Base-by-base conservation (phyloP, 2,113 vertebrate genomes). In the Corythaixoides concolor region DNA sequence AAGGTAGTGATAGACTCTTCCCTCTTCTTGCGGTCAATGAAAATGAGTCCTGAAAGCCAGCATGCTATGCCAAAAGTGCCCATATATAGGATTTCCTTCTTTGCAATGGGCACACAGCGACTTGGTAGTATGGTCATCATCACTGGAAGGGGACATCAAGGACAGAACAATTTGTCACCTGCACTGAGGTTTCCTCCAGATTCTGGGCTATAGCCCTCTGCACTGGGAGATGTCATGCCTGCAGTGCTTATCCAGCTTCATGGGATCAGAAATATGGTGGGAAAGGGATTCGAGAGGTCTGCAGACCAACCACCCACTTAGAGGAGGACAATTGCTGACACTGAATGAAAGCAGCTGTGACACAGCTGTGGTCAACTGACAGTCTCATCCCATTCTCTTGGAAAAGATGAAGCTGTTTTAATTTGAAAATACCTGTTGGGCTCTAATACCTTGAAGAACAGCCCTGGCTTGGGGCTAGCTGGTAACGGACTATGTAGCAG, bases 1-100 rank as follows among this genome's bases (percentile, higher is more conserved):
- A 98, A 96, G 73, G 92, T 95, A 45, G 68, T 85, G 79, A 98
- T 98, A 62, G 98, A 98, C 45, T 98, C 97, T 13, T 98, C 96
- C 3, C 86, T 98, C 60, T 96, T 98, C 85, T 97, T 98, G 78
- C 97, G 97, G 92, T 98, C 97, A 3, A 98, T 98, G 96, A 98
- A 98, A 90, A 98, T 72, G 69, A 97, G 15, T 11, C 98, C 98
- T 7, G 95, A 89, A 17, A 98, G 81, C 98, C 98, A 98, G 80
- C 97, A 98, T 2, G 97, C 98, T n/a, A 98, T 89, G n/a, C 98
- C 98, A 0, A 98, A 98, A 0, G 98, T 95, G 81, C 98, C 98
- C 6, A 97, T 97, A 89, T 98, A 98, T 5, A 98, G 94, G 15
- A 98, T 96, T 93, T 98, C 98, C 23, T 96, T 97, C 96, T 98